Conservation (phyloP, 1,140 invertebrate species). For the Neomicropteryx cornuta region DNA sequence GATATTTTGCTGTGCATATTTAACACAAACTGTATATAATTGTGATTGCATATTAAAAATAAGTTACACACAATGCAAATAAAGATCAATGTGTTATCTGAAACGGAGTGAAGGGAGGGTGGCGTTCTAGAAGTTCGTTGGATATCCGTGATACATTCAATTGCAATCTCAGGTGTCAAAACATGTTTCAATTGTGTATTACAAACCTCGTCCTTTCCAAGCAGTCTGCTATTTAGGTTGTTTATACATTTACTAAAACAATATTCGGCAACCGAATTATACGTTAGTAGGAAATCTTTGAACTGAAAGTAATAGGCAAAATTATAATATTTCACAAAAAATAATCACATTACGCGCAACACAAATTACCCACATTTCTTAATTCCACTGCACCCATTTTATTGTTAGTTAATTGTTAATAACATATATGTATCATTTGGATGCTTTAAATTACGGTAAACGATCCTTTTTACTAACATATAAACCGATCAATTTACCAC, state of each 20-base stretch:
- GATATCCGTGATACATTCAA: not conserved
- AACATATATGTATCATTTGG: no score
- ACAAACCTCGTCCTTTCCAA: conserved; percentile 13
- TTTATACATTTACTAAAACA: conserved; percentile 14
- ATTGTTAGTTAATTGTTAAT: no score
- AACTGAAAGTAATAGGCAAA: conserved; percentile 12
- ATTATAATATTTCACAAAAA: not conserved
- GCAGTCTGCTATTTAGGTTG: conserved; percentile 13
- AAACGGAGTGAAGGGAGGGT: not conserved
- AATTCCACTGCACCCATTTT: conserved; percentile 5
- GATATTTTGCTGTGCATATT: no score
- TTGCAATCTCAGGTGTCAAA: not conserved
- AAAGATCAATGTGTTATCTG: not conserved
- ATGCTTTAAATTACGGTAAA: no score
- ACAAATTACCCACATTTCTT: conserved; percentile 6
- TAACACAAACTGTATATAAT: not conserved
- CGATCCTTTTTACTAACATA: no score
- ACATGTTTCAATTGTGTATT: conserved; percentile 1
- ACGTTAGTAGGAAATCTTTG: conserved; percentile 14
- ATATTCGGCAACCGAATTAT: conserved; percentile 13
- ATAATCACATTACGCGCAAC: not conserved
- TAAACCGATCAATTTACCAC: no score
- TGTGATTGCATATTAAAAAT: not conserved
- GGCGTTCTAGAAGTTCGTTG: not conserved
- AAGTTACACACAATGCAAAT: not conserved